A percentile compares a stretch with the other conserved stretches of the same genome.
phyloP scores from a whole-genome alignment of 2,888 invertebrate genomes.

The Dinocampus coccinellae region DNA sequence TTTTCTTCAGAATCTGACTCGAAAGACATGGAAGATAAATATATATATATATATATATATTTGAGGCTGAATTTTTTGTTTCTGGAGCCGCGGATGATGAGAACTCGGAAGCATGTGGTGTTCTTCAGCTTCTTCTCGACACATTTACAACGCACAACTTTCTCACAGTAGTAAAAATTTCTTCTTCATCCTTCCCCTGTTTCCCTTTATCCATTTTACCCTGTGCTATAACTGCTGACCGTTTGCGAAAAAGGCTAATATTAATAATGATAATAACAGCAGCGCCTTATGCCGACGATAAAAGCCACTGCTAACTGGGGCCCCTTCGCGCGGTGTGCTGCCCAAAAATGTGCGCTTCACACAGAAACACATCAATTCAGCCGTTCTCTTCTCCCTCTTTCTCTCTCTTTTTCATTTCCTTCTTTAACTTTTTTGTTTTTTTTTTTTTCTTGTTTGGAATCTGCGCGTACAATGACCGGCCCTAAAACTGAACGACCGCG shows the following conservation, averaged over 20 bases:
- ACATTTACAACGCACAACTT: slow-evolving; percentile 45
- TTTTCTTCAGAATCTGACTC: neutral
- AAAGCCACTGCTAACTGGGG: slow-evolving; percentile 56
- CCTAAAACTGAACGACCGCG: slow-evolving; percentile 13
- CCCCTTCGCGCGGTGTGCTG: neutral
- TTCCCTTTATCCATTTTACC: neutral
- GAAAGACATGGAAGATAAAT: neutral
- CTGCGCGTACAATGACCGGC: slow-evolving; percentile 44
- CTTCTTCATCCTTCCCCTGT: slow-evolving; percentile 26
- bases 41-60: neutral
- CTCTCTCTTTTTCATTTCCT: neutral
- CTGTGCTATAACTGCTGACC: slow-evolving; percentile 54
- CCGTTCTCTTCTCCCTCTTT: neutral
- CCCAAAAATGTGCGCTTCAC: neutral
- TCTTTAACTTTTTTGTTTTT: neutral
- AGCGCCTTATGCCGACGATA: slow-evolving; percentile 42
- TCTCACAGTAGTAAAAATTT: slow-evolving; percentile 61
- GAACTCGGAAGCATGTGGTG: slow-evolving; percentile 20
- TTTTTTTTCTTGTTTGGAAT: slow-evolving; percentile 26
- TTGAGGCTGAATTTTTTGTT: neutral
- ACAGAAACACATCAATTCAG: neutral
- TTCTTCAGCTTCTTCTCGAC: neutral
- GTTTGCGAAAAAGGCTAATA: slow-evolving; percentile 54
- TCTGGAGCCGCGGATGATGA: neutral
- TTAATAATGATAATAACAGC: slow-evolving; percentile 58